phyloP scores from a whole-genome alignment of 2,113 vertebrate species.

The Oryzias celebensis region DNA sequence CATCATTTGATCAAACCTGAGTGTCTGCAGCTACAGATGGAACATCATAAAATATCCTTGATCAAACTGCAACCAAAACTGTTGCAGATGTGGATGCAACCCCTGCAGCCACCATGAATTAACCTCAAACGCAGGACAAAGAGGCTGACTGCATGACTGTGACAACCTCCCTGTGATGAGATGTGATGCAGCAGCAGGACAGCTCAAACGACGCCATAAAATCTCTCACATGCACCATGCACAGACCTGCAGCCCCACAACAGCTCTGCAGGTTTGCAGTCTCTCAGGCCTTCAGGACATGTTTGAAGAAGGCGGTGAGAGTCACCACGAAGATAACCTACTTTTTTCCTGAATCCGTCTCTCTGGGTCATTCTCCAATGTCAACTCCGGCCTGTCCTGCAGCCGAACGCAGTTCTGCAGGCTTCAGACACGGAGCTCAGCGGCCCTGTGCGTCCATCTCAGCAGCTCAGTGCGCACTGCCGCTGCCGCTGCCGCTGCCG shows the following conservation, averaged over 20 bases:
- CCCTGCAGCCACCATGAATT: slow-evolving; percentile 37
- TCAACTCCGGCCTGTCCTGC: slow-evolving; percentile 56
- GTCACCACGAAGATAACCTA: slow-evolving; percentile 20
- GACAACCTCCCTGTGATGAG: slow-evolving; percentile 24
- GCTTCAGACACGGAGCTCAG: neutral
- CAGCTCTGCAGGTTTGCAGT: neutral
- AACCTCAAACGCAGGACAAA: slow-evolving; percentile 41
- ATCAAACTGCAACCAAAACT: slow-evolving; percentile 17
- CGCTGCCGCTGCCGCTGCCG: neutral
- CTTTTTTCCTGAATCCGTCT: slow-evolving; percentile 13
- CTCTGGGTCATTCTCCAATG: slow-evolving; percentile 73
- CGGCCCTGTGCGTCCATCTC: neutral
- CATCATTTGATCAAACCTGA: neutral
- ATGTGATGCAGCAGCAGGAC: slow-evolving; percentile 37
- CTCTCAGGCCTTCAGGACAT: neutral
- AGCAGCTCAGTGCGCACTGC: slow-evolving; percentile 23
- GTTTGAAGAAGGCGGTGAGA: neutral
- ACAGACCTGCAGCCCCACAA: neutral
- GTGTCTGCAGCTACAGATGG: neutral
- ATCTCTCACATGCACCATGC: neutral
- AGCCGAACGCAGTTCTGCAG: slow-evolving; percentile 18
- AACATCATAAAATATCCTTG: slow-evolving; percentile 33
- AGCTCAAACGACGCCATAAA: neutral
- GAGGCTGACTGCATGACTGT: slow-evolving; percentile 31
- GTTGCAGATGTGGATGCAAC: slow-evolving; percentile 10